These are phyloP conservation scores for Maniola jurtina DNA, from an alignment of 1,140 invertebrate species.

Conservation along the genomic window DNA sequence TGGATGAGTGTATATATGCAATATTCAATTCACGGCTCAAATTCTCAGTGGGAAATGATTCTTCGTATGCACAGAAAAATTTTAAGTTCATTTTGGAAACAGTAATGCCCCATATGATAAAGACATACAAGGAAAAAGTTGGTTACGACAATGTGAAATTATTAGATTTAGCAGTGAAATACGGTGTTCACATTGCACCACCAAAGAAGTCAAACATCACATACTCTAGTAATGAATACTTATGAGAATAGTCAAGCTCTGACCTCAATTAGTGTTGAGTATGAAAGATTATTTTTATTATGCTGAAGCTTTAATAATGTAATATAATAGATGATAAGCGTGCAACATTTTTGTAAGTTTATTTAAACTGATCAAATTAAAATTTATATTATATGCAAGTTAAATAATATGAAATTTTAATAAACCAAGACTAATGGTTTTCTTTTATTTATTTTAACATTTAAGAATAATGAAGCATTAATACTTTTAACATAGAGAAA, in stretches of 20 bases:
- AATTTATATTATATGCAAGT: conserved; percentile 76
- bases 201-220: conserved; percentile 76
- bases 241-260: conserved; percentile 66
- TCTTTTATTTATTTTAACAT: conserved; percentile 24
- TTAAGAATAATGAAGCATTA: neutral
- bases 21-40: conserved; percentile 72
- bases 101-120: conserved; percentile 71
- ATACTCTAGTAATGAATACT: conserved; percentile 78
- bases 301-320: conserved; percentile 76
- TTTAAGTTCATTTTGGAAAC: conserved; percentile 75
- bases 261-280: conserved; percentile 38
- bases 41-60: conserved; percentile 66
- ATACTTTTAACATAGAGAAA: neutral
- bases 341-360: conserved; percentile 74
- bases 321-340: conserved; percentile 72
- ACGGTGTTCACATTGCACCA: conserved; percentile 62
- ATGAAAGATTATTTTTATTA: conserved; percentile 69
- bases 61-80: conserved; percentile 74
- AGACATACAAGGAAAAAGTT: conserved; percentile 71
- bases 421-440: conserved; percentile 63
- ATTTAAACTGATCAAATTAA: conserved; percentile 76
- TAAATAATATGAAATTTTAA: conserved; percentile 75
- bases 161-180: conserved; percentile 69
- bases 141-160: conserved; percentile 77
- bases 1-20: conserved; percentile 72